These are phyloP conservation scores for Pterocles orientalis DNA, from an alignment of 2,113 vertebrate species.

Conservation along the genomic window DNA sequence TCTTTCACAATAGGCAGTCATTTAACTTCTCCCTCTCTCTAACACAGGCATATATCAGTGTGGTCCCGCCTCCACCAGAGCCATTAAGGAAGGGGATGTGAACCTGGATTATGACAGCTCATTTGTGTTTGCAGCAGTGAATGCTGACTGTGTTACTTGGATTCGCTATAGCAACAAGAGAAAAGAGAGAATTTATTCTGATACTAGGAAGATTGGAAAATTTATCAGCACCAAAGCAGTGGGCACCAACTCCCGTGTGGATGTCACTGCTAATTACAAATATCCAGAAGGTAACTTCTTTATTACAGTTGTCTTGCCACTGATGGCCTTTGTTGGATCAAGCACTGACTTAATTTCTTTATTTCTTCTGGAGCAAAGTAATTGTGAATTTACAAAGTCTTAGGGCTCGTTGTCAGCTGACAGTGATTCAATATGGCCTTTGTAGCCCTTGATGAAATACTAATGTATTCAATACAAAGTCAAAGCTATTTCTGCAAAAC, in stretches of 20 bases:
- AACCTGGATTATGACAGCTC: slow-evolving; percentile 80
- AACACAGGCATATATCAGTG: slow-evolving; percentile 79
- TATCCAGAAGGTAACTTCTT: slow-evolving; percentile 79
- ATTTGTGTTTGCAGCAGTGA: slow-evolving; percentile 87
- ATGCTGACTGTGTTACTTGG: slow-evolving; percentile 84
- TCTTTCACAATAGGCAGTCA: background rate
- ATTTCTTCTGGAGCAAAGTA: background rate
- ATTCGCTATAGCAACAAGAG: slow-evolving; percentile 65
- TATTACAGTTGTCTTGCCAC: background rate
- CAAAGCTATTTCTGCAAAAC: background rate
- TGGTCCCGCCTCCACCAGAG: slow-evolving; percentile 83
- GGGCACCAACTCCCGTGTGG: slow-evolving; percentile 66
- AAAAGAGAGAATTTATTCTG: slow-evolving; percentile 68
- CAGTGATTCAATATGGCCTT: background rate
- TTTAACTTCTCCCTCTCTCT: background rate
- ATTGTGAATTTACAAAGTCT: background rate
- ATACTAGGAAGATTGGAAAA: slow-evolving; percentile 70
- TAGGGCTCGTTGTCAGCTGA: background rate
- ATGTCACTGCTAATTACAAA: slow-evolving; percentile 85
- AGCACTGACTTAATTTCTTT: background rate
- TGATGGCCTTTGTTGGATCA: background rate
- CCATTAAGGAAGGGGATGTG: slow-evolving; percentile 80
- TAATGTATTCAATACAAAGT: background rate
- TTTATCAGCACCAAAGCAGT: slow-evolving; percentile 87
- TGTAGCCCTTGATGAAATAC: background rate